Base-by-base conservation (phyloP, 2,888 invertebrate genomes). In the Panorpa germanica region DNA sequence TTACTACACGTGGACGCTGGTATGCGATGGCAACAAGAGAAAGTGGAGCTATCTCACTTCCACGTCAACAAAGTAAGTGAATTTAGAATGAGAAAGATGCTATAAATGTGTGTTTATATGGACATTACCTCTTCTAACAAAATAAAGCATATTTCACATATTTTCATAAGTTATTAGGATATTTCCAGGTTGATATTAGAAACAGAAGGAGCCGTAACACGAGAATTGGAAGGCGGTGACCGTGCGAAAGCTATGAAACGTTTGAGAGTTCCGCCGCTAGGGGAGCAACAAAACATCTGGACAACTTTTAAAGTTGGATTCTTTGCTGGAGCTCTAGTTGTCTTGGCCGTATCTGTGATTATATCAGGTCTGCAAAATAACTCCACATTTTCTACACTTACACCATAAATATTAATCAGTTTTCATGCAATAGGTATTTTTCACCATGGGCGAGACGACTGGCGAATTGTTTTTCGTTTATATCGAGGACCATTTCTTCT, bases 201-300 rank as follows among this genome's bases (percentile, higher is more conserved):
- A 47, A 80, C 80, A 2, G 85, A 88, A 52, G 61, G 58, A 31
- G 55, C 64, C 11, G 70, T 76, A 22, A 75, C 73, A 1, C 62
- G 64, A 38, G 71, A 73, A 40, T 57, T 75, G 20, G 75, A 86
- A 52, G 70, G 65, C 6, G 85, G 85, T 4, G 77, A 86, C 48
- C 57, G 85, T 28, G 75, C 76, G 44, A 73, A 69, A 41, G 86
- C 85, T 3, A 88, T 86, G 86, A 86, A 86, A 50, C 59, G 82
- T 22, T 55, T 88, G 13, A 53, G 83, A 30, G 85, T 85, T 2
- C 86, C 85, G 2, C 86, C 86, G 3, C 52, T 88, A 15, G 82
- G 81, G 9, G 85, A 85, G 51, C 72, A 77, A 42, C 74, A 78
- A 45, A 73, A 72, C 35, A 75, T 78, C 1, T 77, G 78, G 71